These are phyloP conservation scores for Spicauda simplicius DNA, from an alignment of 2,888 invertebrate species.

Conservation along the genomic window DNA sequence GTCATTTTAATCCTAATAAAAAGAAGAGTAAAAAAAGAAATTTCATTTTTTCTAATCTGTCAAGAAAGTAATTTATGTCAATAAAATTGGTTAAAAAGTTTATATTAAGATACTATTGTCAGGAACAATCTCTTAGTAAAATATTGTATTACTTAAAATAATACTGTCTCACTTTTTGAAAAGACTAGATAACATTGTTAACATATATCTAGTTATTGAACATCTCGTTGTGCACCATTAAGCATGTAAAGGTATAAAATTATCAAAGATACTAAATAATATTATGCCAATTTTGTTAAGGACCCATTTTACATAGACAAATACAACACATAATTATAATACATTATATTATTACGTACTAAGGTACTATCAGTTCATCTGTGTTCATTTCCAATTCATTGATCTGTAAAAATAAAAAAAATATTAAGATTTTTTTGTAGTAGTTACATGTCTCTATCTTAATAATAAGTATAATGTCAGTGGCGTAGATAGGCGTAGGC, in stretches of 20 bases:
- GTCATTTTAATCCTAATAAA: no score
- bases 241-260: background rate
- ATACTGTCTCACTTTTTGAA: slow-evolving; percentile 10
- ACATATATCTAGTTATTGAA: slow-evolving; percentile 3
- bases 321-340: background rate
- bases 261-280: background rate
- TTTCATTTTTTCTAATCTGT: no score
- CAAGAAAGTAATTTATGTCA: no score
- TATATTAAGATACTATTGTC: no score
- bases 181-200: slow-evolving; percentile 3
- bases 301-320: background rate
- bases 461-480: no score
- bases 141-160: no score
- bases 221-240: background rate
- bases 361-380: slow-evolving; percentile 56
- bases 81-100: no score
- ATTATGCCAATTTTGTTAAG: background rate
- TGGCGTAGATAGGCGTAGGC: no score
- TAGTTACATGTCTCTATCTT: background rate
- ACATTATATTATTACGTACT: background rate
- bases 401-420: slow-evolving; percentile 53
- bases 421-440: background rate
- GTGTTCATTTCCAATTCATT: slow-evolving; percentile 51
- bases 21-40: no score
- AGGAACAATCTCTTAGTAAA: background rate